Evolutionary conservation across 92 coral and sea anemone species (phyloP).

Genomic region (Epizoanthus scotinus): DNA sequence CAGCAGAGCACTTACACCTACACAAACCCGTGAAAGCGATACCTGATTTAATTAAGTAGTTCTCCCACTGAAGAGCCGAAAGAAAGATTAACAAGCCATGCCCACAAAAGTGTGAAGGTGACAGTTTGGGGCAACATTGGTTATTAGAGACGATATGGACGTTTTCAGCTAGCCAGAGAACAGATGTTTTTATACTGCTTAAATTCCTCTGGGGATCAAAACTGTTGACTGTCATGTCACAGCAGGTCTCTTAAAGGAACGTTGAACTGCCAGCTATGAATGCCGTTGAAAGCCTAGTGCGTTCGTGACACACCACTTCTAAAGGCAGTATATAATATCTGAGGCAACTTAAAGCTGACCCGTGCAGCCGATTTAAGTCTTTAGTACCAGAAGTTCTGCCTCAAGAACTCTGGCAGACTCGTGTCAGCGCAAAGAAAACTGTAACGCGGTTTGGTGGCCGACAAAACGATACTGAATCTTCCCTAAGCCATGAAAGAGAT

Average conservation of each 20-base stretch:
- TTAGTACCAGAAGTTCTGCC: too few species aligned
- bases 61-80: slow-evolving; percentile 32
- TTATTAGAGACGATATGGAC: neutral
- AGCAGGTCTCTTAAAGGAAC: slow-evolving; percentile 28
- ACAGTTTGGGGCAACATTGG: neutral
- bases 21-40: slow-evolving; percentile 10
- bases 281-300: neutral
- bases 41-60: slow-evolving; percentile 28
- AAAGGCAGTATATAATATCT: neutral
- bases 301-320: slow-evolving; percentile 20
- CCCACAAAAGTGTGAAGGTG: neutral
- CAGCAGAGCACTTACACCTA: neutral
- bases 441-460: neutral
- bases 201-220: neutral
- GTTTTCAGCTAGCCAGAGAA: neutral
- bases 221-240: slow-evolving; percentile 27
- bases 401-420: neutral
- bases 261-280: neutral
- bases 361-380: neutral
- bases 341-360: slow-evolving; percentile 6
- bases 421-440: slow-evolving; percentile 6
- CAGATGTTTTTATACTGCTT: slow-evolving; percentile 27
- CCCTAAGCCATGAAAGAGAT: slow-evolving; percentile 18
- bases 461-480: neutral
- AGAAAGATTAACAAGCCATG: slow-evolving; percentile 5